A percentile compares a stretch with the other conserved stretches of the same genome.
These are phyloP conservation scores for Ectobius pallidus DNA, from an alignment of 2,888 invertebrate species.

Conservation along the genomic window DNA sequence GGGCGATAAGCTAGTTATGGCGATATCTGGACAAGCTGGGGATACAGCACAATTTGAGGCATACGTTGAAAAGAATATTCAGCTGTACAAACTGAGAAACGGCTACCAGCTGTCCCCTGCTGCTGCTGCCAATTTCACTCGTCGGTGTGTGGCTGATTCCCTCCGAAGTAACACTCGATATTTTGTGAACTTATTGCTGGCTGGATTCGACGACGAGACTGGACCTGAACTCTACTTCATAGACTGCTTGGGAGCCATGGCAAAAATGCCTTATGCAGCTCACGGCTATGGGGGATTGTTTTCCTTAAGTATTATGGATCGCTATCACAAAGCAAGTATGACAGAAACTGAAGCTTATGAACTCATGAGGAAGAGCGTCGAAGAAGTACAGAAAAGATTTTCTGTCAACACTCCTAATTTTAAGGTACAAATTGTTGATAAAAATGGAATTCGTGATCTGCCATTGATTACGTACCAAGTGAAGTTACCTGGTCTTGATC, in stretches of 20 bases:
- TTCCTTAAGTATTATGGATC: conserved; percentile 91
- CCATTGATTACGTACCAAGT: conserved; percentile 74
- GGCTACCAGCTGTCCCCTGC: conserved; percentile 94
- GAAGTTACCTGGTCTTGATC: too few relatives aligned
- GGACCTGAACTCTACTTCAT: conserved; percentile 89
- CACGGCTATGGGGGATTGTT: conserved; percentile 97
- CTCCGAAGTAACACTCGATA: too few relatives aligned
- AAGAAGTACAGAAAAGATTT: conserved; percentile 89
- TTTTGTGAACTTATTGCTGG: conserved; percentile 83
- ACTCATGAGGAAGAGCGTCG: conserved; percentile 85
- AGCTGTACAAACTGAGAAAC: conserved; percentile 98
- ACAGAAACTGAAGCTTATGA: conserved; percentile 83
- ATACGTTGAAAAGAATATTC: conserved; percentile 96
- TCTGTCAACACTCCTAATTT: conserved; percentile 93
- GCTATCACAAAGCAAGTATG: conserved; percentile 81
- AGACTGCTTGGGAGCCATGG: conserved; percentile 93
- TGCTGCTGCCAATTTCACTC: conserved; percentile 92
- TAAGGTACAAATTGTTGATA: conserved; percentile 85
- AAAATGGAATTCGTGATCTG: conserved; percentile 81
- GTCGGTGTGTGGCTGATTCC: conserved; percentile 84
- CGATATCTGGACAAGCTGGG: too few relatives aligned
- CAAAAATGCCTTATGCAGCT: conserved; percentile 86
- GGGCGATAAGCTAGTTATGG: too few relatives aligned
- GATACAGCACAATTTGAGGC: conserved; percentile 98
- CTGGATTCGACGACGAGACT: conserved; percentile 85